Evolutionary conservation across 2,797 vertebrate species (phyloP).

Genomic region (Tadarida brasiliensis): DNA sequence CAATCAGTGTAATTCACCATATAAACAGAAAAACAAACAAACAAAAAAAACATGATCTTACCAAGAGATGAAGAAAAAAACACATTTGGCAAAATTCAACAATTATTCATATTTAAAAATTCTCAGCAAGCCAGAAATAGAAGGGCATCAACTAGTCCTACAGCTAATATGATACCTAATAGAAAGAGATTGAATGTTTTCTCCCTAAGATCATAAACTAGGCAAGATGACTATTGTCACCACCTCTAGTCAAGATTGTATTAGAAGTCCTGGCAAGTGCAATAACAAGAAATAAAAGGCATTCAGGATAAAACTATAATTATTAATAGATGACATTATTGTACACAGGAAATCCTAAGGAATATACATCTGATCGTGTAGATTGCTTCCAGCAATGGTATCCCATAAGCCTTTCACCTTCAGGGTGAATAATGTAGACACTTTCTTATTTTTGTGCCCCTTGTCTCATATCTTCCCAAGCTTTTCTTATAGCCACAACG

Average conservation of each 20-base stretch:
- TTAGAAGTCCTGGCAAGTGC: neutral
- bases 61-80: conserved; percentile 32
- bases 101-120: neutral
- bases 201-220: neutral
- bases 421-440: neutral
- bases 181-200: neutral
- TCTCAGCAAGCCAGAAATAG: neutral
- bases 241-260: neutral
- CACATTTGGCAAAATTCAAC: neutral
- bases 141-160: neutral
- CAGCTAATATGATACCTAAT: neutral
- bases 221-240: neutral
- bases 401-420: neutral
- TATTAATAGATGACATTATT: neutral
- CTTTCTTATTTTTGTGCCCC: neutral
- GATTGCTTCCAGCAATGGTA: neutral
- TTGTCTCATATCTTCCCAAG: neutral
- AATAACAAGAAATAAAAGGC: conserved; percentile 7
- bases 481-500: neutral
- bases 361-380: neutral
- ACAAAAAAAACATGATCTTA: neutral
- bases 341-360: neutral
- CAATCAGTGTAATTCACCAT: neutral
- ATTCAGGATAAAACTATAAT: neutral
- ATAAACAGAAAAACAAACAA: neutral